phyloP scores from a whole-genome alignment of 2,888 invertebrate genomes.

The Trichogramma dendrolimi region DNA sequence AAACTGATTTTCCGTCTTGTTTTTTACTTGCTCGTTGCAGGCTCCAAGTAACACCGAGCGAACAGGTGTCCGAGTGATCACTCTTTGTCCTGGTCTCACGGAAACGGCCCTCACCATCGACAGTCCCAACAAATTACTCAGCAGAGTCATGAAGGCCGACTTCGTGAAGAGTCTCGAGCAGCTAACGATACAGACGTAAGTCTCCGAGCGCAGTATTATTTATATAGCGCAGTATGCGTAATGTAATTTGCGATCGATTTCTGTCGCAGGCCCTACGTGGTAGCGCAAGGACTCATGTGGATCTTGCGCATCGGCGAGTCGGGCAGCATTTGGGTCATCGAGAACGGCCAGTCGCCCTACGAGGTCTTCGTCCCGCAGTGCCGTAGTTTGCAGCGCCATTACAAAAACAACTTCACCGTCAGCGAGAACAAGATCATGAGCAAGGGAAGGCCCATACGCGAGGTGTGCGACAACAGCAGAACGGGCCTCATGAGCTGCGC shows the following conservation, averaged over 20 bases:
- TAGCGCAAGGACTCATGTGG: constrained; percentile 44
- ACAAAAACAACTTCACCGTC: constrained; percentile 42
- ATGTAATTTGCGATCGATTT: neutral
- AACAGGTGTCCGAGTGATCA: constrained; percentile 48
- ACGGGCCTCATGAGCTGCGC: constrained; percentile 43
- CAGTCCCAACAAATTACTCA: constrained; percentile 44
- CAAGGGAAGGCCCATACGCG: constrained; percentile 39
- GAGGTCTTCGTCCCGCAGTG: constrained; percentile 44
- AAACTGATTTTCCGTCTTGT: neutral
- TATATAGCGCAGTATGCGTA: neutral
- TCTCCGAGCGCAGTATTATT: constrained; percentile 8
- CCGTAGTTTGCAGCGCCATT: constrained; percentile 40
- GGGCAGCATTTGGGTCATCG: constrained; percentile 46
- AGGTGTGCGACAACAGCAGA: constrained; percentile 42
- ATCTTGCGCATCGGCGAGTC: constrained; percentile 38
- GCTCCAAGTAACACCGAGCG: constrained; percentile 42
- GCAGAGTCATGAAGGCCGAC: constrained; percentile 47
- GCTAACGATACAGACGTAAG: constrained; percentile 46
- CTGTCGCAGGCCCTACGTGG: constrained; percentile 40
- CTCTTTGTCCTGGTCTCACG: constrained; percentile 50
- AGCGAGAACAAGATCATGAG: constrained; percentile 31
- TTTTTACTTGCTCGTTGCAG: constrained; percentile 31
- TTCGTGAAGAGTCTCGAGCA: constrained; percentile 46
- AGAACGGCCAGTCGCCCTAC: constrained; percentile 43
- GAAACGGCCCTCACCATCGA: constrained; percentile 46